These are phyloP conservation scores for Ennomos fuscantarius DNA, from an alignment of 2,888 invertebrate species.

Conservation along the genomic window DNA sequence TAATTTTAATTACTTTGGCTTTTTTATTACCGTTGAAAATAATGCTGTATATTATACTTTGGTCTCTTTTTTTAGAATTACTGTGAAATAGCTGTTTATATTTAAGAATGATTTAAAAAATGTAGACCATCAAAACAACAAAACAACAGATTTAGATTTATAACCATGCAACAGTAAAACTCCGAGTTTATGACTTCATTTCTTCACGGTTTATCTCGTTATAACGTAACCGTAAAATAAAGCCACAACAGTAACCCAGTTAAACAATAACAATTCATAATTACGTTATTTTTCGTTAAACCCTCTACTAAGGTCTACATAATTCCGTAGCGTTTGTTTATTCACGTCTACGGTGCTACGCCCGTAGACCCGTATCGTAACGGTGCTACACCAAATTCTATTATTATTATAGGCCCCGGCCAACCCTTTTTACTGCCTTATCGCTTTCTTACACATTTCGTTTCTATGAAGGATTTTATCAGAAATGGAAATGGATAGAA, in stretches of 20 bases:
- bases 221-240: slow-evolving; percentile 2
- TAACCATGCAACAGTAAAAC: too few species aligned
- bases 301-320: slow-evolving; percentile 44
- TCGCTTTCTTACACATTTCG: slow-evolving; percentile 31
- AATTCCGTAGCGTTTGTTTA: slow-evolving; percentile 68
- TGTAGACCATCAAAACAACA: too few species aligned
- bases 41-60: not conserved
- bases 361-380: slow-evolving; percentile 41
- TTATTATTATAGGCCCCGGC: slow-evolving; percentile 48
- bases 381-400: slow-evolving; percentile 39
- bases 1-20: slow-evolving; percentile 1
- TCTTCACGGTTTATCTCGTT: not conserved
- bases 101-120: too few species aligned
- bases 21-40: not conserved
- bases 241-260: slow-evolving; percentile 14
- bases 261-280: slow-evolving; percentile 21
- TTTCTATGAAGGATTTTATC: slow-evolving; percentile 25
- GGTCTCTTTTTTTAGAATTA: too few species aligned
- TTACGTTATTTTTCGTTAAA: slow-evolving; percentile 37
- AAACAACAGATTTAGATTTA: too few species aligned
- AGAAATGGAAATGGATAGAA: not conserved
- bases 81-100: too few species aligned
- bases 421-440: slow-evolving; percentile 44
- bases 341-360: slow-evolving; percentile 61
- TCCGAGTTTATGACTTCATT: not conserved